Base-by-base conservation (phyloP, 1,140 invertebrate species). In the Hermetia illucens region DNA sequence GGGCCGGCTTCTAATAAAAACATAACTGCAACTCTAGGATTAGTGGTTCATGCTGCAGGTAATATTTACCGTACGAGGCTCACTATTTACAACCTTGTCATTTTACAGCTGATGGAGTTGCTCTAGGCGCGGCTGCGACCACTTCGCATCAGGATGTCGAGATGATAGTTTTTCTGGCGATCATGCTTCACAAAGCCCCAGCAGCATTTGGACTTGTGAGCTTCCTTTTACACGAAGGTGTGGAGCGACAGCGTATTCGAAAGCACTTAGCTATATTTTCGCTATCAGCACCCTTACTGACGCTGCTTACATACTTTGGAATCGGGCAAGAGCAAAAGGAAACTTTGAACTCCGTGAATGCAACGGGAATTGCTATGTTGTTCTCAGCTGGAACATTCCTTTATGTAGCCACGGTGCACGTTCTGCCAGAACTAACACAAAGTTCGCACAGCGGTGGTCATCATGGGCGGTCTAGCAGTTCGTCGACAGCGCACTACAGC, bases 121-220 rank as follows among this genome's bases (percentile, higher is more conserved):
- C 95, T 3, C 62, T 98, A 10, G 95, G 95, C 32, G 93, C 92
- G 17, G 94, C 95, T 1, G 91, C 92, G 0, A 89, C 87, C 1
- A 92, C 92, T 1, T 82, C 86, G 4, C 89, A 96, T 52, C 75
- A 88, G 15, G 92, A 96, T 53, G 88, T 98, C 3, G 94, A 98
- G 67, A 78, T 94, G 50, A 94, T 99, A 44, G 91, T 99, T 15
- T 98, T 98, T 61, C 59, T 95, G 22, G 95, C 95, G 18, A 98
- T 98, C 44, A 98, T 99, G 92, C 66, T 99, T 12, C 95, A 99
- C 54, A 99, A 99, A 68, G 93, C 91, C 10, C 95, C 95, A 4
- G 93, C 95, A 18, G 90, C 95, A 5, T 98, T 99, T 72, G 95
- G 94, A 22, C 68, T 99, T 2, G 92, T 97, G 10, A 95, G 92